Percentiles rank a stretch among this genome's conserved stretches.
Conservation (phyloP, 2,797 vertebrate species). For the Amphiprion clarkii region DNA sequence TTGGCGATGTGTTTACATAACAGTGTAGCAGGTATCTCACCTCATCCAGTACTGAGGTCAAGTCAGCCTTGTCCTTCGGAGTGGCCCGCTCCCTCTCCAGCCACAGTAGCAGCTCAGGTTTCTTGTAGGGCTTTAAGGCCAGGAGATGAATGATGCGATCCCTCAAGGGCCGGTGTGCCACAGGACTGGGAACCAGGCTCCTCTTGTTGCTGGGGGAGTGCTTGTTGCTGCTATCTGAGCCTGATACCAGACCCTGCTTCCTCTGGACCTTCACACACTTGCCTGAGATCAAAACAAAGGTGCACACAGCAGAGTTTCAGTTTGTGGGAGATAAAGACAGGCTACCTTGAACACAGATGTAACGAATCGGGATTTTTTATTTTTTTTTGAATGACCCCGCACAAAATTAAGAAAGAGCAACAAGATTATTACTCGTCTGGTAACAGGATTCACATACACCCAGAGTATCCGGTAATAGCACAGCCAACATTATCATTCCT, state of each 20-base stretch:
- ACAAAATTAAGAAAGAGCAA: conserved; percentile 37
- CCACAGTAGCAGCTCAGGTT: conserved; percentile 86
- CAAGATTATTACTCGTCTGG: conserved; percentile 62
- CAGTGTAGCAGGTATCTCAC: conserved; percentile 73
- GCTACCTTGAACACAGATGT: conserved; percentile 6
- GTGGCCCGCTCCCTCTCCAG: conserved; percentile 81
- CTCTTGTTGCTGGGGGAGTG: conserved; percentile 85
- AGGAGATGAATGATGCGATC: conserved; percentile 85
- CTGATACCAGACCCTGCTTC: conserved; percentile 73
- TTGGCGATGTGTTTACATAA: conserved; percentile 21
- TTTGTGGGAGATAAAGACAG: conserved; percentile 13
- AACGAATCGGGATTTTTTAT: conserved; percentile 12
- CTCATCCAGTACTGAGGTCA: conserved; percentile 84
- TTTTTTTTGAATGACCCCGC: conserved; percentile 9
- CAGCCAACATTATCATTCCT: conserved; percentile 43
- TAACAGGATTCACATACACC: conserved; percentile 59
- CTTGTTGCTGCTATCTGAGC: conserved; percentile 77
- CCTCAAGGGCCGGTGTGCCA: conserved; percentile 81
- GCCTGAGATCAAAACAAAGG: conserved; percentile 74
- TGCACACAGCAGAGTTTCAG: conserved; percentile 40
- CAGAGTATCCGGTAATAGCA: conserved; percentile 58
- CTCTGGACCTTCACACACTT: conserved; percentile 84
- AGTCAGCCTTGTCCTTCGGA: conserved; percentile 83
- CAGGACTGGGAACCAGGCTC: conserved; percentile 71
- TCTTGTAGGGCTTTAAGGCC: conserved; percentile 84